Percentiles rank a stretch among this genome's conserved stretches.
phyloP scores from a whole-genome alignment of 2,888 invertebrate species.

The Hartigia nigra region DNA sequence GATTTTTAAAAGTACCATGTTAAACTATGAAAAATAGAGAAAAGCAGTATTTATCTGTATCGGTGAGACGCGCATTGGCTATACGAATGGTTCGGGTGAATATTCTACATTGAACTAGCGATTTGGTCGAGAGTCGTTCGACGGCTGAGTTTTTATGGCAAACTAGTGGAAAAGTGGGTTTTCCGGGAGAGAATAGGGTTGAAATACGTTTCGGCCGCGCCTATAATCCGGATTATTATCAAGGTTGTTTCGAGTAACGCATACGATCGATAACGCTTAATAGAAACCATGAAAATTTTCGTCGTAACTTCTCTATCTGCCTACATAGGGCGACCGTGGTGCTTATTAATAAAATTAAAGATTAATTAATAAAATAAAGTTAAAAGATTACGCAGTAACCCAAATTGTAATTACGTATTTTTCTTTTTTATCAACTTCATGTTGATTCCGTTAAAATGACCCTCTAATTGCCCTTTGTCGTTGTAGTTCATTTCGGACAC shows the following conservation, averaged over 20 bases:
- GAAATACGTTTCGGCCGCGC: constrained; percentile 22
- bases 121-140: background rate
- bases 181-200: background rate
- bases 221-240: constrained; percentile 49
- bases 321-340: too few species aligned
- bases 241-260: constrained; percentile 28
- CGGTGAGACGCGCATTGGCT: background rate
- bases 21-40: background rate
- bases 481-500: background rate
- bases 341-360: background rate
- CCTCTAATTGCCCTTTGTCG: background rate
- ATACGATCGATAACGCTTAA: background rate
- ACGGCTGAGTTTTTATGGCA: background rate
- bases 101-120: background rate
- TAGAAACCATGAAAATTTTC: background rate
- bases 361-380: too few species aligned
- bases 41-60: background rate
- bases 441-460: background rate
- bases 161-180: background rate
- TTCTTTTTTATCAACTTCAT: too few species aligned
- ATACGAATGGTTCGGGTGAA: background rate
- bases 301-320: background rate
- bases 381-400: too few species aligned
- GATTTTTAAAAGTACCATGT: background rate
- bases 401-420: too few species aligned